Evolutionary conservation across 2,113 vertebrate genomes (phyloP).

Genomic region (Atherinomorus stipes): DNA sequence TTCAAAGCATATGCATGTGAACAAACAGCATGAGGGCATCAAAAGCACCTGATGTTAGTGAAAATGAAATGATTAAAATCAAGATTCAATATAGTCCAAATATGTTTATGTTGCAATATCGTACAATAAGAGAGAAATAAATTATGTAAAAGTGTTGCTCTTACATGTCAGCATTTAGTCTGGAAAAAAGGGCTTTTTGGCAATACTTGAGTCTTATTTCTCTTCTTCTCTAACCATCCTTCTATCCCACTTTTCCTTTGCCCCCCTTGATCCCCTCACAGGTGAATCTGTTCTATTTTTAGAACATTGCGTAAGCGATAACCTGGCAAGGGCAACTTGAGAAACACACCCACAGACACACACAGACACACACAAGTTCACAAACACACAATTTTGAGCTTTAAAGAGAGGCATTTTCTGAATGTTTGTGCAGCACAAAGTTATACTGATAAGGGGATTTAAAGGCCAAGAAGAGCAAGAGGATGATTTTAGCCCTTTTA

Average conservation of each 20-base stretch:
- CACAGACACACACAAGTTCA: slow-evolving; percentile 1
- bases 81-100: no score
- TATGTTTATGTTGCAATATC: background rate
- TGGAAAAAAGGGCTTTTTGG: background rate
- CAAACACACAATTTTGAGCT: slow-evolving; percentile 6
- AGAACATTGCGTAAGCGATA: slow-evolving; percentile 53
- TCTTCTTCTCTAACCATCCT: background rate
- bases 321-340: slow-evolving; percentile 59
- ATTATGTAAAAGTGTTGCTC: background rate
- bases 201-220: background rate
- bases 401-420: slow-evolving; percentile 17
- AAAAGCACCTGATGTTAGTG: background rate
- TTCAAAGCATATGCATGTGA: background rate
- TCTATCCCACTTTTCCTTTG: background rate
- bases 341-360: slow-evolving; percentile 18
- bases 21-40: background rate
- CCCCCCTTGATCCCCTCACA: slow-evolving; percentile 44
- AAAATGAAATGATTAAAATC: background rate
- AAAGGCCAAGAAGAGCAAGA: slow-evolving; percentile 3
- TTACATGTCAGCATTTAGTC: background rate
- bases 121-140: background rate
- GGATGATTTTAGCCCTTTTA: background rate
- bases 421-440: slow-evolving; percentile 24
- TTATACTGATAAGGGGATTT: slow-evolving; percentile 33
- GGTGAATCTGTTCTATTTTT: slow-evolving; percentile 70